A percentile compares a stretch with the other conserved stretches of the same genome.
Conservation (phyloP, 1,140 invertebrate genomes). For the Streblospio benedicti region DNA sequence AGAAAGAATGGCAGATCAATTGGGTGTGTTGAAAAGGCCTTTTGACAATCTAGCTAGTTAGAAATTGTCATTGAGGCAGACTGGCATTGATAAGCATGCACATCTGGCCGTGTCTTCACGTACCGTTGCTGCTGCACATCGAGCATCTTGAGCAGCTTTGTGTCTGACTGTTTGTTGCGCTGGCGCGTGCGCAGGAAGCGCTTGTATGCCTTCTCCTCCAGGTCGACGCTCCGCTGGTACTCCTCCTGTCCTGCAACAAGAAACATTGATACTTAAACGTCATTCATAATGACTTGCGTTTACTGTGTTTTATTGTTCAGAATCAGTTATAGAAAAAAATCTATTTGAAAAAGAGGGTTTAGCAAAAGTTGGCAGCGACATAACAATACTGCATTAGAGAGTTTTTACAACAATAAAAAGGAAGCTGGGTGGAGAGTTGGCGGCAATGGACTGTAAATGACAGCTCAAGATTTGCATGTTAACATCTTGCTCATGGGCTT, state of each 20-base stretch:
- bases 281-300: background rate
- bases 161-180: too few species aligned
- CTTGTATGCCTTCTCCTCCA: constrained; percentile 1
- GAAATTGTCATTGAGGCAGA: too few species aligned
- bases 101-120: too few species aligned
- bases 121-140: too few species aligned
- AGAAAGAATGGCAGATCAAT: too few species aligned
- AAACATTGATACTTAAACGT: background rate
- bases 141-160: too few species aligned
- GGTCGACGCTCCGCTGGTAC: background rate
- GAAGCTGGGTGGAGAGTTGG: background rate
- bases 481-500: too few species aligned
- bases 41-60: too few species aligned
- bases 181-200: background rate
- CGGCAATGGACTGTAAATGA: too few species aligned
- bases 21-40: too few species aligned
- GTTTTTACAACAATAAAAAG: background rate
- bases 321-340: background rate
- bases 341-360: background rate
- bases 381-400: background rate
- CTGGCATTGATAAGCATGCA: too few species aligned
- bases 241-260: background rate
- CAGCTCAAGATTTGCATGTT: too few species aligned
- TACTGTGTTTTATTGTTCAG: background rate
- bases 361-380: background rate